Conservation (phyloP, 2,888 invertebrate genomes). For the Adelphocoris suturalis region DNA sequence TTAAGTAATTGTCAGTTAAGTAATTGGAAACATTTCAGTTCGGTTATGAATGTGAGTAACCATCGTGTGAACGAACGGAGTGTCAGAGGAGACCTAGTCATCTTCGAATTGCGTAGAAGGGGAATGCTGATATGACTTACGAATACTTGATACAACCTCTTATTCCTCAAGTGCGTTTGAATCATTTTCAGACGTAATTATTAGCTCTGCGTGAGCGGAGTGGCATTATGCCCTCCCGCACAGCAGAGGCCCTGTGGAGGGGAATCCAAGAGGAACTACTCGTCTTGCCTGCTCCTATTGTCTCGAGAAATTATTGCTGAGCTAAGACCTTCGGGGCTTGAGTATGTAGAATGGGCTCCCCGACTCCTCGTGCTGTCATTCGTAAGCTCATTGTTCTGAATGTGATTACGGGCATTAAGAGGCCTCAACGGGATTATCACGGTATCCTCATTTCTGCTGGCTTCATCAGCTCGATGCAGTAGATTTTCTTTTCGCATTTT, state of each 20-base stretch:
- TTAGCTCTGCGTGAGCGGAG: slow-evolving; percentile 21
- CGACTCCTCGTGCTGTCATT: neutral
- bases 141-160: neutral
- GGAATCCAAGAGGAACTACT: neutral
- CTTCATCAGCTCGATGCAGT: too few relatives aligned
- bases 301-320: slow-evolving; percentile 15
- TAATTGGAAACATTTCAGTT: too few relatives aligned
- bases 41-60: too few relatives aligned
- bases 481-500: too few relatives aligned
- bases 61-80: too few relatives aligned
- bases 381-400: slow-evolving; percentile 1
- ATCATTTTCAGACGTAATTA: neutral
- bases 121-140: neutral
- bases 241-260: neutral
- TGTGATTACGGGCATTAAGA: neutral
- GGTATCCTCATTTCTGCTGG: neutral
- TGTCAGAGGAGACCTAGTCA: too few relatives aligned
- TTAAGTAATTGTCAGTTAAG: too few relatives aligned
- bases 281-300: neutral
- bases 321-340: neutral
- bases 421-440: neutral
- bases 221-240: slow-evolving; percentile 9
- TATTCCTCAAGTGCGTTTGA: neutral
- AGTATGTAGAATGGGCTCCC: neutral
- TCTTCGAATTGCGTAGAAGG: too few relatives aligned